Base-by-base conservation (phyloP, 1,140 invertebrate species). In the Zaprionus africanus region DNA sequence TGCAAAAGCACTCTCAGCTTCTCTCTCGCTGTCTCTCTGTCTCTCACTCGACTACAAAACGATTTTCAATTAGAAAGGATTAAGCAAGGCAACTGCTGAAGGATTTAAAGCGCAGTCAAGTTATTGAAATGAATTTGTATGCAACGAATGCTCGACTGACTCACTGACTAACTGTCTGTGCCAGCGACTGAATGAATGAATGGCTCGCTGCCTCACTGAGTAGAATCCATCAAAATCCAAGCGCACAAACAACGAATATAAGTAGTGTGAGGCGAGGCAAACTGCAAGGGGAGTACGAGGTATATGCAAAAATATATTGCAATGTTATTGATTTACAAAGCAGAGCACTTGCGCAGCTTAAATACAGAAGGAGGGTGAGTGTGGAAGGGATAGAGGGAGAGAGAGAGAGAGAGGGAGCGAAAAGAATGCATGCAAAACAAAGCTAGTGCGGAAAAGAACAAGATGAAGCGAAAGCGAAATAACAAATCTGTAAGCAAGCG, bases 41-140 rank as follows among this genome's bases (percentile, higher is more conserved):
- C 24, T 57, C 63, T 38, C 43, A 57, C 56, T 53, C 38, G 66
- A 79, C 72, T 73, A 78, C 83, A 87, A 87, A 87, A 79, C 84
- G 84, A 87, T 87, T 88, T 87, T 81, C 84, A 87, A 87, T 87
- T 87, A 87, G 84, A 87, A 81, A 73, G 84, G 84, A 87, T 87
- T 88, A 87, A 84, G 80, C 78, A 68, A 62, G 78, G 67, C 67
- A 88, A 76, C 80, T 76, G 81, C 72, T 81, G 70, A 88, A 83
- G 84, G 81, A 87, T 69, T 87, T 87, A 87, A 87, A 88, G 78
- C 77, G 76, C 68, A 74, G 69, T 60, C 63, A 67, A 87, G 83
- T 80, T 88, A 88, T 87, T 88, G 84, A 87, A 87, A 88, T 83
- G 84, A 87, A 81, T 87, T 81, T 84, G 74, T 72, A 79, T 79